Conservation (phyloP, 1,140 invertebrate species). For the Bombus sibiricus region DNA sequence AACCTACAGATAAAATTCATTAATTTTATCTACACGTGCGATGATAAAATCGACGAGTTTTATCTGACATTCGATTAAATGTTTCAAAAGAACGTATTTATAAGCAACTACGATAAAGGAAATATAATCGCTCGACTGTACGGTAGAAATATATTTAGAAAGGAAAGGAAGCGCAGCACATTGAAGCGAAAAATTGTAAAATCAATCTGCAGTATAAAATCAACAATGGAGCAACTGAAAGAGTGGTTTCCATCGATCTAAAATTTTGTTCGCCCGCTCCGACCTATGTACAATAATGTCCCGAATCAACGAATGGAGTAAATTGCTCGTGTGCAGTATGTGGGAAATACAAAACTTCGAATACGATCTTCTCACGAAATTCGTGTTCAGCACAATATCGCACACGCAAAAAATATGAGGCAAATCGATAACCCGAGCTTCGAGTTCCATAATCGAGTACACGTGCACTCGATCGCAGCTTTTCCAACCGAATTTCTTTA, state of each 20-base stretch:
- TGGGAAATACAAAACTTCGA: neutral
- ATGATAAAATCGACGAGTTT: too few relatives aligned
- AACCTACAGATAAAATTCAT: too few relatives aligned
- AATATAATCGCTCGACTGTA: neutral
- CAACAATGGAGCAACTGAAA: neutral
- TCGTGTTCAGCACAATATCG: neutral
- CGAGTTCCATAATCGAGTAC: neutral
- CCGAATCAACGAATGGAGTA: neutral
- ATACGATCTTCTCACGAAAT: neutral
- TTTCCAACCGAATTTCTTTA: neutral
- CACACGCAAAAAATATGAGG: neutral
- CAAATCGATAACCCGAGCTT: slow-evolving; percentile 4
- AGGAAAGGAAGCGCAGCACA: neutral
- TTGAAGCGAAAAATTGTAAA: neutral
- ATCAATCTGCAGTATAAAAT: neutral
- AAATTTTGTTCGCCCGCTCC: neutral
- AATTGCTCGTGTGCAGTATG: neutral
- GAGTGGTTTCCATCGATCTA: neutral
- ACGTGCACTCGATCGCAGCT: neutral
- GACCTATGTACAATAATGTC: neutral
- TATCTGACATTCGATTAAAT: too few relatives aligned
- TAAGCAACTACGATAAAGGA: too few relatives aligned
- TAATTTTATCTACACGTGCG: too few relatives aligned
- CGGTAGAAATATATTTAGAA: neutral
- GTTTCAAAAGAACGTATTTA: too few relatives aligned